A percentile compares a stretch with the other conserved stretches of the same genome.
These are phyloP conservation scores for Phycodurus eques DNA, from an alignment of 2,113 vertebrate genomes.

Conservation along the genomic window DNA sequence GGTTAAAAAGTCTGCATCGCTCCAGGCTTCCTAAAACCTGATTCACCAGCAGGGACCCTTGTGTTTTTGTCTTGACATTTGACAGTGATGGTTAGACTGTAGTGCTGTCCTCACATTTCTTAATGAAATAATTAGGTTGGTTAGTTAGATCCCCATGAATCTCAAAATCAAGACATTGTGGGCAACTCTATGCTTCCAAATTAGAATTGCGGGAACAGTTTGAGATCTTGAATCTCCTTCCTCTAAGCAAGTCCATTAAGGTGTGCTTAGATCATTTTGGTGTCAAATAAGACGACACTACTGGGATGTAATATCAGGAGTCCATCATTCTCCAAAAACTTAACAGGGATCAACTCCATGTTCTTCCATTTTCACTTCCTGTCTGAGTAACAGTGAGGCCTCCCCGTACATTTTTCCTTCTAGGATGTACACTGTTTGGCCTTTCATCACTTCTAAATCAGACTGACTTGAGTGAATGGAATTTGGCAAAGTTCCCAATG, in stretches of 20 bases:
- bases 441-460: slow-evolving; percentile 5
- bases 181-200: not conserved
- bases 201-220: not conserved
- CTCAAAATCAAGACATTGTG: not conserved
- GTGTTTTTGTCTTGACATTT: not conserved
- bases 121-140: not conserved
- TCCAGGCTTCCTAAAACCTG: slow-evolving; percentile 16
- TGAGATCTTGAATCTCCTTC: not conserved
- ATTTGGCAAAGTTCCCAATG: slow-evolving; percentile 20
- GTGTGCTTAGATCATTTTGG: too few relatives aligned
- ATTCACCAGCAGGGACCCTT: not conserved
- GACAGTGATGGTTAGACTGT: slow-evolving; percentile 12
- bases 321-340: not conserved
- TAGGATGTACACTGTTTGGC: not conserved
- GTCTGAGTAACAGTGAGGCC: not conserved
- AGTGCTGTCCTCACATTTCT: not conserved
- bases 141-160: not conserved
- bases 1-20: slow-evolving; percentile 50
- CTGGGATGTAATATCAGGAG: not conserved
- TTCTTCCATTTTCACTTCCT: not conserved
- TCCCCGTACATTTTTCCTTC: not conserved
- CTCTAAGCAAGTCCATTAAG: not conserved
- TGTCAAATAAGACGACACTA: not conserved
- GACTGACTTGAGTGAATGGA: slow-evolving; percentile 6
- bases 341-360: not conserved